Evolutionary conservation across 2,888 invertebrate genomes (phyloP), one percentile per base, ranked within the genome.

Genomic region (Syrphus vitripennis): DNA sequence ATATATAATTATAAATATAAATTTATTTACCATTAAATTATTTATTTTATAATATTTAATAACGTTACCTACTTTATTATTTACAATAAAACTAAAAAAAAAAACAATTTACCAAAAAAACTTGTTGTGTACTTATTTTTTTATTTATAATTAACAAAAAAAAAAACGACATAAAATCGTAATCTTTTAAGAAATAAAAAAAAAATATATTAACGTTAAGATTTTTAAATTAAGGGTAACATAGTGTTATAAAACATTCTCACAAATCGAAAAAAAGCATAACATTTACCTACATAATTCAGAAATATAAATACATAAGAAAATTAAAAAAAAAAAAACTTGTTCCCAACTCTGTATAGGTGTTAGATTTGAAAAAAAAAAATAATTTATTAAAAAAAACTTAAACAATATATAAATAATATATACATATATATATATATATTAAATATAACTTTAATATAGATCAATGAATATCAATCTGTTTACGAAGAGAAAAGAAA

Each of bases 321-420:
- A 70, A 78, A 40, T 31, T 40, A 69, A 40, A 61, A 59, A 31
- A 48, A 71, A 71, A 31, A 81, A 74, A 83, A 80, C 72, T 87
- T 87, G 87, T 87, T 87, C 83, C 87, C 87, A 87, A 79, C 83
- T 83, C 70, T 87, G 87, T 83, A 83, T 87, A 87, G 87, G 87
- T 87, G 87, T 87, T 87, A 87, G 87, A 87, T 83, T 87, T 87
- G 78, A 87, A 87, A 70, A 86, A 82, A 78, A 82, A 81, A 70
- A 86, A 82, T 82, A 82, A 81, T 81, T 86, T 86, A 82, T 82
- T 86, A 72, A 77, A 76, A 76, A 61, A 74, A 72, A 59, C 37
- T 59, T 45, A 70, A 76, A 86, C 55, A 55, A 82, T 70, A 74
- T 59, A 74, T 40, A 74, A 67, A 50, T 59, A 75, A 74, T 69